Evolutionary conservation across 2,113 vertebrate species (phyloP), one percentile per base, ranked within the genome.

Genomic region (Ploceus nigricollis): DNA sequence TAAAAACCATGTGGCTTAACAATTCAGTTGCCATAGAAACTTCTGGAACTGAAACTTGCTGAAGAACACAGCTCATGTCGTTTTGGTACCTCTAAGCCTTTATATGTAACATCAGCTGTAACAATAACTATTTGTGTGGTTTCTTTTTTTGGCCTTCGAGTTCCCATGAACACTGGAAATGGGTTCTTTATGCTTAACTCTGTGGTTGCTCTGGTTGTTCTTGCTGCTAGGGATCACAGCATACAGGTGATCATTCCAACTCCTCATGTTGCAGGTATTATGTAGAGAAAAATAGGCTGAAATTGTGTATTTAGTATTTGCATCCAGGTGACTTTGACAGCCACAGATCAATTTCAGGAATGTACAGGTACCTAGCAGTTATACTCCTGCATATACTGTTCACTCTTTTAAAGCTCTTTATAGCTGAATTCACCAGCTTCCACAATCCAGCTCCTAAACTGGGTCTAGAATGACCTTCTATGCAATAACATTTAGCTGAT

Each of bases 21-120:
- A 87, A 64, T 82, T 77, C 90, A 15, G 90, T 97, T 93, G 40
- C 87, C 85, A 96, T 93, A 93, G 95, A 90, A 95, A 96, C 95
- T 82, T 81, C 72, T 84, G 78, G 61, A 94, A 58, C 51, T 50
- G 65, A 63, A 84, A 87, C 40, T 60, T 75, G 44, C 60, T 68
- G 73, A 56, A 64, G 73, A 93, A 44, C 0, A 1, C 44, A 90
- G 57, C 17, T 56, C 28, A 4, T 63, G 70, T 51, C 47, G 23
- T 64, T 87, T 93, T 60, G 56, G 73, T 87, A 85, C 73, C 44
- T 91, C 24, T 68, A 37, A 89, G 61, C 44, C 35, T 84, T 94
- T 70, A 5, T 35, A 30, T 64, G 31, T 44, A 21, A 23, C 75
- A 47, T 57, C 61, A 68, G 42, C 84, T 87, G 27, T 58, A 51